These are phyloP conservation scores for Rhincodon typus DNA, from an alignment of 2,797 vertebrate genomes.

Conservation along the genomic window DNA sequence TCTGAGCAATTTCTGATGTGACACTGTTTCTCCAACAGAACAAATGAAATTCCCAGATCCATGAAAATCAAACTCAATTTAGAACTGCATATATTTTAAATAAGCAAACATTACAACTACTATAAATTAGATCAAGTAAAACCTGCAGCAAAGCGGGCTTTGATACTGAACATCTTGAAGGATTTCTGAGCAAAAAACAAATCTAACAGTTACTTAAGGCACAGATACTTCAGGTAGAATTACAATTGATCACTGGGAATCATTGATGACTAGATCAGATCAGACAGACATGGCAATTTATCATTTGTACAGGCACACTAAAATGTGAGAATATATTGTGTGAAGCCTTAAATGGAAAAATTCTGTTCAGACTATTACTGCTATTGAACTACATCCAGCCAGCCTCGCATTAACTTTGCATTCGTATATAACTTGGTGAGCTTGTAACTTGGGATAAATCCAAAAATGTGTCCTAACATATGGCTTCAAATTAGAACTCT, in stretches of 20 bases:
- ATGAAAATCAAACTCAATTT: background rate
- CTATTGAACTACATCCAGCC: background rate
- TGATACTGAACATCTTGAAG: background rate
- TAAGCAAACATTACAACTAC: background rate
- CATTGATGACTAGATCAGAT: background rate
- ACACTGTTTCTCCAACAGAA: background rate
- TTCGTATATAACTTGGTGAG: background rate
- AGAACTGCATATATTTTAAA: background rate
- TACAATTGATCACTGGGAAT: background rate
- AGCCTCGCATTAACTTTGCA: background rate
- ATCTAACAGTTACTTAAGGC: slow-evolving; percentile 7
- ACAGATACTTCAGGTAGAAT: background rate
- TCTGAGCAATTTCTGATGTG: background rate
- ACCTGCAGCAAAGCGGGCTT: background rate
- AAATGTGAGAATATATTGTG: background rate
- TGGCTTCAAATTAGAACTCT: background rate
- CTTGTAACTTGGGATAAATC: background rate
- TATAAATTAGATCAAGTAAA: background rate
- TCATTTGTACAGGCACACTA: background rate
- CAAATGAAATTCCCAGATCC: background rate
- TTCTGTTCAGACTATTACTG: background rate
- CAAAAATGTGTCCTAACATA: background rate
- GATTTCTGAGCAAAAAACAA: background rate
- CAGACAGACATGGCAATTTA: background rate
- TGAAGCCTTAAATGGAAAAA: background rate